Conservation (phyloP, 2,113 vertebrate genomes). For the Genyomyrus donnyi region DNA sequence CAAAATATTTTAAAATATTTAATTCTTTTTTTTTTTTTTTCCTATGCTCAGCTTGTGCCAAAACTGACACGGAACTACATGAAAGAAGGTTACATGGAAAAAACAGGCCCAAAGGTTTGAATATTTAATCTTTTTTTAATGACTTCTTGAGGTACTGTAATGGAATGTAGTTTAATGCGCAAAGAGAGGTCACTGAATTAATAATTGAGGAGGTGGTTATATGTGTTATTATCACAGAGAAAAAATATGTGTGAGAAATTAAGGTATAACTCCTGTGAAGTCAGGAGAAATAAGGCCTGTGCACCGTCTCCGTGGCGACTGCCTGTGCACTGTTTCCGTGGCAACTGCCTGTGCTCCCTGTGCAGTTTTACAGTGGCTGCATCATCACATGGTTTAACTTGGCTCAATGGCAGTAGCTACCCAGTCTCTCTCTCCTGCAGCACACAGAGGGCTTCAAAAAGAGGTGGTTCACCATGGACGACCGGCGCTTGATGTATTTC, state of each 20-base stretch:
- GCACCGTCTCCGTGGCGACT: neutral
- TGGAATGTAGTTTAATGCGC: neutral
- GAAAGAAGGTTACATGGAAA: conserved; percentile 86
- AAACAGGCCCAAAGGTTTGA: conserved; percentile 77
- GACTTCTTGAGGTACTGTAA: neutral
- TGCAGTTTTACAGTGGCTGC: neutral
- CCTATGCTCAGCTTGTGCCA: conserved; percentile 62
- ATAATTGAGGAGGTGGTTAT: neutral
- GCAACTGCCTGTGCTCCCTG: neutral
- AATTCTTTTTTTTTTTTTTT: neutral
- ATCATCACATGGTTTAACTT: neutral
- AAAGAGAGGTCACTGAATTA: neutral
- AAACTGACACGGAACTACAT: conserved; percentile 75
- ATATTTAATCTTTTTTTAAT: neutral
- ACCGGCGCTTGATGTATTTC: conserved; percentile 78
- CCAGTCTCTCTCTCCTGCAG: conserved; percentile 42
- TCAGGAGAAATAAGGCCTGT: neutral
- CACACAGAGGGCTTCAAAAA: conserved; percentile 77
- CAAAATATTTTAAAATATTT: neutral
- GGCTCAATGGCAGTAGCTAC: neutral
- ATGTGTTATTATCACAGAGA: neutral
- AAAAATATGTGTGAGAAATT: neutral
- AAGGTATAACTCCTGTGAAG: neutral
- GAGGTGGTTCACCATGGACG: conserved; percentile 84
- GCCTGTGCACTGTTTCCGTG: neutral